Evolutionary conservation across 2,797 vertebrate species (phyloP), one percentile per base, ranked within the genome.

Genomic region (Microctenopoma steveboyesi): DNA sequence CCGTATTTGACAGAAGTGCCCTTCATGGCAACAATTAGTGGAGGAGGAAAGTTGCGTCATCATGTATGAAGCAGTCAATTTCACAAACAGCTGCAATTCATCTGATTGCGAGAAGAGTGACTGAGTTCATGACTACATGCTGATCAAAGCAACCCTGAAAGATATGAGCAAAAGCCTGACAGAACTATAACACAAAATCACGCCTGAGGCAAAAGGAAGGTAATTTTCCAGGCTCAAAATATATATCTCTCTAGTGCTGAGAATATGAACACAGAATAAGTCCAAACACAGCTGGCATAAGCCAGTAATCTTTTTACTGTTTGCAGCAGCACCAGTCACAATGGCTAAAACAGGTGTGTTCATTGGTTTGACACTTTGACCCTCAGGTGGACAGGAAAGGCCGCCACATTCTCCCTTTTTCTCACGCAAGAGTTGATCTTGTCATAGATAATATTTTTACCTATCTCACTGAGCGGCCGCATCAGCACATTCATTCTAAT

Each of bases 21-120:
- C 76, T 82, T 69, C 73, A 86, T 84, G 76, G 69, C 69, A 65
- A 82, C 85, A 83, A 78, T 88, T 82, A 85, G 80, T 56, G 74
- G 47, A 59, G 70, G 69, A 82, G 81, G 76, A 76, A 84, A 76
- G 77, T 85, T 78, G 64, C 75, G 74, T 87, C 75, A 48, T 87
- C 35, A 35, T 60, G 73, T 79, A 60, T 56, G 49, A 77, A 72
- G 84, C 72, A 81, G 73, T 77, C 55, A 62, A 28, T 81, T 78
- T 81, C 53, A 77, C 48, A 72, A 73, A 72, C 78, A 86, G 80
- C 84, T 87, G 84, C 77, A 78, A 52, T 87, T 85, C 56, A 74
- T 84, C 66, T 68, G 64, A 82, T 14, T 73, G 54, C 62, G 35
- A 73, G 53, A 70, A 47, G 55, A 71, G 59, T 1, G 37, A 16